Evolutionary conservation across 2,888 invertebrate genomes (phyloP).

Genomic region (Myathropa florea): DNA sequence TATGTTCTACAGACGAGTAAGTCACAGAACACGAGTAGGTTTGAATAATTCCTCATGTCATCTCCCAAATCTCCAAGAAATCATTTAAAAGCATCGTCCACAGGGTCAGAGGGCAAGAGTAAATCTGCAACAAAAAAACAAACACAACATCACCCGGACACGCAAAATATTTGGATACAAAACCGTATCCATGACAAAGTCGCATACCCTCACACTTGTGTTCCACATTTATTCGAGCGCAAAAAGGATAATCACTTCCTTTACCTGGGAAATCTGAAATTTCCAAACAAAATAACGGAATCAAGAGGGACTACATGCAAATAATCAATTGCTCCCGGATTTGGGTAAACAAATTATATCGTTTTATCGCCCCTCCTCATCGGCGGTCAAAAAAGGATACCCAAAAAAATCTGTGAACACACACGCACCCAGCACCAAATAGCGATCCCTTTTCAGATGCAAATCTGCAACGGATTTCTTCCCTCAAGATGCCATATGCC

Average conservation of each 20-base stretch:
- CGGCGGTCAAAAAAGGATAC: constrained; percentile 27
- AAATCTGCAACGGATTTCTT: constrained; percentile 39
- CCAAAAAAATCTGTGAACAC: constrained; percentile 24
- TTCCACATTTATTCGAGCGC: constrained; percentile 38
- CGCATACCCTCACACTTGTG: neutral
- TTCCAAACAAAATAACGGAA: constrained; percentile 1
- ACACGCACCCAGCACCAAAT: neutral
- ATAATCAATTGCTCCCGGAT: constrained; percentile 47
- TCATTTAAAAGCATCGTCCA: neutral
- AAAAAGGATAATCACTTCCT: constrained; percentile 57
- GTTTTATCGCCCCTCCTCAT: constrained; percentile 53
- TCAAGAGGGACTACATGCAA: constrained; percentile 29
- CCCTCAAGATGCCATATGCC: constrained; percentile 22
- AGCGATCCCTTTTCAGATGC: constrained; percentile 52
- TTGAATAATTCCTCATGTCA: neutral
- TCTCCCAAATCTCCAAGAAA: neutral
- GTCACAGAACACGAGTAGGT: neutral
- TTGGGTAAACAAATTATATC: constrained; percentile 67
- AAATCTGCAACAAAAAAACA: neutral
- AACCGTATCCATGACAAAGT: constrained; percentile 11
- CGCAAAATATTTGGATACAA: neutral
- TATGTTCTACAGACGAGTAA: too few species aligned
- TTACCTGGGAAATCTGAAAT: constrained; percentile 1
- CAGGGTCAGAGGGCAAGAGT: neutral
- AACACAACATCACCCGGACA: neutral